A percentile compares a stretch with the other conserved stretches of the same genome.
These are phyloP conservation scores for Cancer borealis DNA, from an alignment of 2,888 invertebrate genomes.

Conservation along the genomic window DNA sequence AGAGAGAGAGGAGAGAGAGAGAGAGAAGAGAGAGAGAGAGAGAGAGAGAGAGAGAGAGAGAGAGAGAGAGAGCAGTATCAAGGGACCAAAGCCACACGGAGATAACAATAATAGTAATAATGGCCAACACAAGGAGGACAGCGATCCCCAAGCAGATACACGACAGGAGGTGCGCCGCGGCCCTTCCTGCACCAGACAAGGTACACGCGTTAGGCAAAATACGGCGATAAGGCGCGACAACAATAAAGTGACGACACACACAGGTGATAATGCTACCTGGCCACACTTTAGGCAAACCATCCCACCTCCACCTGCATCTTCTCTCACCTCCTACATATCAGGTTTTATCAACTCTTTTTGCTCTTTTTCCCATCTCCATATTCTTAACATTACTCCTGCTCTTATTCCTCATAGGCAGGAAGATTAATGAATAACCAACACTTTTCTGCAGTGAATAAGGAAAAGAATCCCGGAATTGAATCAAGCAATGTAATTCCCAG, in stretches of 20 bases:
- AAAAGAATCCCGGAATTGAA: too few relatives aligned
- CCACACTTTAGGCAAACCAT: background rate
- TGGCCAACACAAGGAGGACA: background rate
- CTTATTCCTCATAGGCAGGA: too few relatives aligned
- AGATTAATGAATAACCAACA: too few relatives aligned
- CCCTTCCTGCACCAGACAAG: background rate
- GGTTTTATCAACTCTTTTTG: background rate
- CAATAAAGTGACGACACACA: constrained; percentile 13
- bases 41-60: background rate
- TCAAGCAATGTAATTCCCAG: too few relatives aligned
- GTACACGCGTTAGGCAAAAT: background rate
- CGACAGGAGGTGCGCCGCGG: background rate
- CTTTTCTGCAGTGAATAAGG: too few relatives aligned
- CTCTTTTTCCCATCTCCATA: background rate
- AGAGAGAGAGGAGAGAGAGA: constrained; percentile 29
- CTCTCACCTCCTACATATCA: background rate
- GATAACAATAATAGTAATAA: background rate
- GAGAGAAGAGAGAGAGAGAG: constrained; percentile 35
- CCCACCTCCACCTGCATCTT: background rate
- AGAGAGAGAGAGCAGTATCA: background rate
- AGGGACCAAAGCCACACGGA: background rate
- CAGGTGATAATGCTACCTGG: constrained; percentile 10
- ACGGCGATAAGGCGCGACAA: constrained; percentile 9
- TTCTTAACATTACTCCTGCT: too few relatives aligned
- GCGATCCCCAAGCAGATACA: constrained; percentile 3